A percentile compares a stretch with the other conserved stretches of the same genome.
Conservation (phyloP, 2,797 vertebrate genomes). For the Acropternis orthonyx region DNA sequence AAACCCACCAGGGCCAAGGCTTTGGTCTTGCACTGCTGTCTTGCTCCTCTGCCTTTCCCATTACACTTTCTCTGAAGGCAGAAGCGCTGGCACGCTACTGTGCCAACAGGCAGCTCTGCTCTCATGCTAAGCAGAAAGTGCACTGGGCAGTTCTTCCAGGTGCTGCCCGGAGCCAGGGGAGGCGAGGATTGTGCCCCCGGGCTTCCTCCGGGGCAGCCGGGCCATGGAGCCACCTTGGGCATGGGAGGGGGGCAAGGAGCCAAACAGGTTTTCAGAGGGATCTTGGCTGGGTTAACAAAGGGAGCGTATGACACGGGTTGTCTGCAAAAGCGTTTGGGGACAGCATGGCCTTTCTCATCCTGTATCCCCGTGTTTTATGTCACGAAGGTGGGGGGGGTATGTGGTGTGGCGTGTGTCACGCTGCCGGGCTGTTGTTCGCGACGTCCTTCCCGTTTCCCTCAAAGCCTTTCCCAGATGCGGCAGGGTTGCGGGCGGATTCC, state of each 20-base stretch:
- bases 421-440: neutral
- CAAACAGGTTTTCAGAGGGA: neutral
- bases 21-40: neutral
- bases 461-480: neutral
- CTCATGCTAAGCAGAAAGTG: constrained; percentile 26
- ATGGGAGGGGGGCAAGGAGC: neutral
- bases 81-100: neutral
- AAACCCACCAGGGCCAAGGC: neutral
- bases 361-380: neutral
- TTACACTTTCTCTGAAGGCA: neutral
- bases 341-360: neutral
- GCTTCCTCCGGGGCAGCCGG: neutral
- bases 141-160: constrained; percentile 58
- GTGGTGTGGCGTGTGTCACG: neutral
- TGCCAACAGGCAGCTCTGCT: neutral
- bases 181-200: neutral
- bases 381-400: neutral
- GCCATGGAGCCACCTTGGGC: neutral
- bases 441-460: neutral
- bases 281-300: constrained; percentile 10
- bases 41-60: constrained; percentile 10
- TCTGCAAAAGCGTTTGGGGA: neutral
- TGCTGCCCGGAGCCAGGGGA: neutral
- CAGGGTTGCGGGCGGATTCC: neutral
- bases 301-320: neutral